Evolutionary conservation across 2,888 invertebrate genomes (phyloP).

Genomic region (Phaonia tiefii): DNA sequence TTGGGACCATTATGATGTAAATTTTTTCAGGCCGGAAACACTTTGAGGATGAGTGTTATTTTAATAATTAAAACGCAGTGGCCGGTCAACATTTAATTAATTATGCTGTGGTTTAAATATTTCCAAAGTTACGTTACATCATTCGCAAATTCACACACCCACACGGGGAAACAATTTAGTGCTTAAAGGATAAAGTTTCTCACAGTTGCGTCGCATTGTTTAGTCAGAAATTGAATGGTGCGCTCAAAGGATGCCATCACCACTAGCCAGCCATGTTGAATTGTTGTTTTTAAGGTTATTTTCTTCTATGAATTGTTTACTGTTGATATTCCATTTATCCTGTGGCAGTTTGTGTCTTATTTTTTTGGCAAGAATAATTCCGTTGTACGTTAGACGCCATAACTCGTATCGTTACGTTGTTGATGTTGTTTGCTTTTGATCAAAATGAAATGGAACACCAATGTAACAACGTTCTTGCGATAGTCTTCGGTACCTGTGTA

Average conservation of each 20-base stretch:
- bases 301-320: conserved; percentile 12
- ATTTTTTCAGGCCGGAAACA: background rate
- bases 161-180: conserved; percentile 49
- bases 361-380: conserved; percentile 25
- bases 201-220: too few species aligned
- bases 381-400: conserved; percentile 56
- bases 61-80: conserved; percentile 44
- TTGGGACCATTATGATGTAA: background rate
- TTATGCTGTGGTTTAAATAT: conserved; percentile 29
- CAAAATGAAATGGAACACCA: conserved; percentile 28
- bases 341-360: conserved; percentile 12
- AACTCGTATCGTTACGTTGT: background rate
- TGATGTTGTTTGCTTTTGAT: conserved; percentile 39
- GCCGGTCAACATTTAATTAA: conserved; percentile 25
- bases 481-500: background rate
- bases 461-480: background rate
- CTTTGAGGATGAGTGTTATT: conserved; percentile 41
- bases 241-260: too few species aligned
- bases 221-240: background rate
- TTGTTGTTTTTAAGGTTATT: conserved; percentile 26
- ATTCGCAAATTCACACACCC: conserved; percentile 36
- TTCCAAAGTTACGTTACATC: background rate
- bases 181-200: too few species aligned
- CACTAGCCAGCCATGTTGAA: background rate
- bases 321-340: conserved; percentile 25